Evolutionary conservation across 1,140 invertebrate species (phyloP).

Genomic region (Diorhabda elongata): DNA sequence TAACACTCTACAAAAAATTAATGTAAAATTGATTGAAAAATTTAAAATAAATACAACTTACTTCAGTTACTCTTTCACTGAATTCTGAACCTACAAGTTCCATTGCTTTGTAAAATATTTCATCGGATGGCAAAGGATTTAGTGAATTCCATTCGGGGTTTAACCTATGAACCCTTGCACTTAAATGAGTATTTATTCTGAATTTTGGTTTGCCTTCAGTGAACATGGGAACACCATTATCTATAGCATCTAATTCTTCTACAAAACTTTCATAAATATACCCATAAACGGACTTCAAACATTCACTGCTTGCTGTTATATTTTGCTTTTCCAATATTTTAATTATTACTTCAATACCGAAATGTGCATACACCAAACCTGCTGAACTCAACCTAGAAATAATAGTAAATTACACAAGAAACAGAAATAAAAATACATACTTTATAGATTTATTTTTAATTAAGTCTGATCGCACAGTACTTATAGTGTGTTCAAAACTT

Average conservation of each 20-base stretch:
- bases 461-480: conserved; percentile 52
- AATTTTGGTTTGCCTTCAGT: conserved; percentile 75
- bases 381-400: conserved; percentile 86
- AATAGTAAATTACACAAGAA: background rate
- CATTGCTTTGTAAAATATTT: conserved; percentile 72
- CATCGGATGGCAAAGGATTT: conserved; percentile 52
- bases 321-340: conserved; percentile 49
- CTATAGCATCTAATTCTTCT: conserved; percentile 93
- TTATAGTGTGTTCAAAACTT: conserved; percentile 58
- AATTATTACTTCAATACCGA: conserved; percentile 77
- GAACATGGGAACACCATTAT: conserved; percentile 86
- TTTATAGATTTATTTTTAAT: conserved; percentile 42
- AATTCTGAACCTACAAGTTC: conserved; percentile 79
- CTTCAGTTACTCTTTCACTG: conserved; percentile 59
- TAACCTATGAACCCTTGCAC: conserved; percentile 67
- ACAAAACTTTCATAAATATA: conserved; percentile 88
- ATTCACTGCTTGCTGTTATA: conserved; percentile 47
- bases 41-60: conserved; percentile 25
- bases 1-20: conserved; percentile 53
- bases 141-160: conserved; percentile 87
- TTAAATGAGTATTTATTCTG: conserved; percentile 73
- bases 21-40: conserved; percentile 5
- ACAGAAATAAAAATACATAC: conserved; percentile 15
- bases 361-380: conserved; percentile 89
- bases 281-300: conserved; percentile 64